Evolutionary conservation across 2,888 invertebrate genomes (phyloP).

Genomic region (Leptinotarsa haldemani): DNA sequence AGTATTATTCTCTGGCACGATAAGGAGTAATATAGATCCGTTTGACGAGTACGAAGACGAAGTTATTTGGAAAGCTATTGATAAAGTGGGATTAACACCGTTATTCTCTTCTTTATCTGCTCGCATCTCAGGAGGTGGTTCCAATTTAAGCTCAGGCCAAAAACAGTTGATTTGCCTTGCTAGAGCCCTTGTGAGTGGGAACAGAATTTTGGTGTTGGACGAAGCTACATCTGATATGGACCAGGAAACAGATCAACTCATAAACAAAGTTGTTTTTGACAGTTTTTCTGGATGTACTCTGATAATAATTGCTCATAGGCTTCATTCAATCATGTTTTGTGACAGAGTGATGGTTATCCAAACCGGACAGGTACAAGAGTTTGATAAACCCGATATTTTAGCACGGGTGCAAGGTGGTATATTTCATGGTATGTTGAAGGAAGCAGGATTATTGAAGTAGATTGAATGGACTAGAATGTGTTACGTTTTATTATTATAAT

Average conservation of each 20-base stretch:
- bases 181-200: conserved; percentile 69
- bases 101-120: conserved; percentile 71
- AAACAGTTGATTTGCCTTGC: conserved; percentile 78
- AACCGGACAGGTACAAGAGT: conserved; percentile 80
- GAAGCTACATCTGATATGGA: conserved; percentile 91
- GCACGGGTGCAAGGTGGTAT: conserved; percentile 71
- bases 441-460: conserved; percentile 32
- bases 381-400: conserved; percentile 79
- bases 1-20: conserved; percentile 79
- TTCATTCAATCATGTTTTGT: conserved; percentile 88
- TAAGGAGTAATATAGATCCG: conserved; percentile 64
- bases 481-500: neutral
- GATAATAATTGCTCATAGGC: conserved; percentile 84
- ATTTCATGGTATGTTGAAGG: conserved; percentile 74
- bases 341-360: conserved; percentile 86
- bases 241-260: conserved; percentile 79
- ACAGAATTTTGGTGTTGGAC: conserved; percentile 65
- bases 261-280: conserved; percentile 79
- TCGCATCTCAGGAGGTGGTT: conserved; percentile 52
- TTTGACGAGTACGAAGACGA: conserved; percentile 46
- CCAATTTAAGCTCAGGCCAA: conserved; percentile 66
- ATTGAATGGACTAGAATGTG: neutral
- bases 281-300: conserved; percentile 84
- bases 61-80: conserved; percentile 52
- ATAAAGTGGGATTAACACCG: conserved; percentile 59